Conservation (phyloP, 2,113 vertebrate genomes). For the Bettongia penicillata region DNA sequence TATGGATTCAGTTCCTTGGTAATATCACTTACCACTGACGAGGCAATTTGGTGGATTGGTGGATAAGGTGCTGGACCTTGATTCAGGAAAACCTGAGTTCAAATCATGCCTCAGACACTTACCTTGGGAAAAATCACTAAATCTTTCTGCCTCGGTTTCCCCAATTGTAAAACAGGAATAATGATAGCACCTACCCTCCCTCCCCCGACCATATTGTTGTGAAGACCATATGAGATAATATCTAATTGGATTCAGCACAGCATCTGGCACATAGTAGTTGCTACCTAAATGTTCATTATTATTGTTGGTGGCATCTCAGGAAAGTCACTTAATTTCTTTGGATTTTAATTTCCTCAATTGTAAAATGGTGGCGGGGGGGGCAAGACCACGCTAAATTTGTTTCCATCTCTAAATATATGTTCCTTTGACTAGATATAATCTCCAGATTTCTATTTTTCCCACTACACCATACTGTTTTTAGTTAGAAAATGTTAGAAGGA, state of each 20-base stretch:
- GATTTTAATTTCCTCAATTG: neutral
- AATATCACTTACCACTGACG: neutral
- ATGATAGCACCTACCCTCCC: neutral
- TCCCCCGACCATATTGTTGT: neutral
- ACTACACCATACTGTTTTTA: fast-evolving
- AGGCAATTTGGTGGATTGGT: neutral
- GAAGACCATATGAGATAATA: neutral
- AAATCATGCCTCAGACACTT: neutral
- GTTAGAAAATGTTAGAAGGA: conserved; percentile 56
- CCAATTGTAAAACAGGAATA: neutral
- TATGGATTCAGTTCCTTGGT: neutral
- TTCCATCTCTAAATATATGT: neutral
- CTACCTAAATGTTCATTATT: neutral
- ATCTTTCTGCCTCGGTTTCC: neutral
- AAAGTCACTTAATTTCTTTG: neutral
- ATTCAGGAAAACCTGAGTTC: neutral
- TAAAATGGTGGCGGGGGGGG: neutral
- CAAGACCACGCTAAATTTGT: neutral
- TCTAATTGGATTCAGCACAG: neutral
- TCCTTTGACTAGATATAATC: neutral
- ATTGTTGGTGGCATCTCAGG: neutral
- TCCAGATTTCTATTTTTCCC: neutral
- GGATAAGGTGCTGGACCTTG: neutral
- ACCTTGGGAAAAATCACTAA: neutral
- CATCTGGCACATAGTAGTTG: neutral